These are phyloP conservation scores for Sisyra nigra DNA, from an alignment of 2,888 invertebrate species.

Conservation along the genomic window DNA sequence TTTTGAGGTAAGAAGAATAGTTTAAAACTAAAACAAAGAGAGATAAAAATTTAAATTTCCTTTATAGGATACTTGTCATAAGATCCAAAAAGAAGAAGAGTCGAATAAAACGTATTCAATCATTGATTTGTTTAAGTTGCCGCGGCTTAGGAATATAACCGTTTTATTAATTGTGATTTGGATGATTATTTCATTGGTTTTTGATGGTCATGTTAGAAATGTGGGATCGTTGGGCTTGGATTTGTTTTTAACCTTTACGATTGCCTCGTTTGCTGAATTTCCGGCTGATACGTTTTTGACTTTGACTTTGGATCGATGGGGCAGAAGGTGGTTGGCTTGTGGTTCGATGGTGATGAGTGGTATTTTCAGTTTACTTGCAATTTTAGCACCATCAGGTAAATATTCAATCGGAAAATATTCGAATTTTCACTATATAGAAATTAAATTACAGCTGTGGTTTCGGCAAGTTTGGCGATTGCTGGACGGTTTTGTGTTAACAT, in stretches of 20 bases:
- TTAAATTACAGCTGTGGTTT: constrained; percentile 41
- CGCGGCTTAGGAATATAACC: constrained; percentile 58
- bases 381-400: constrained; percentile 54
- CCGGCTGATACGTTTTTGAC: constrained; percentile 74
- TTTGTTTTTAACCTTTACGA: constrained; percentile 71
- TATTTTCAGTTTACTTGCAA: constrained; percentile 62
- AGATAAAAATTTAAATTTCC: neutral
- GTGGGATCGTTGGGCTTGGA: constrained; percentile 69
- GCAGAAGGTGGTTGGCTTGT: constrained; percentile 70
- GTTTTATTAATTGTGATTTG: constrained; percentile 67
- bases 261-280: constrained; percentile 68
- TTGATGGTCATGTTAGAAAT: constrained; percentile 79
- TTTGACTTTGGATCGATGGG: constrained; percentile 61
- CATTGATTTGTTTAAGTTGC: constrained; percentile 63
- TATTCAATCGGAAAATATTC: constrained; percentile 6
- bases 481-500: constrained; percentile 78
- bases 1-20: constrained; percentile 42
- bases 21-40: constrained; percentile 12
- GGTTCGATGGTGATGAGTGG: constrained; percentile 69
- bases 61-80: constrained; percentile 45
- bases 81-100: constrained; percentile 53
- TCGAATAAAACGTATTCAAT: constrained; percentile 58
- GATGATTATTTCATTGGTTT: constrained; percentile 80
- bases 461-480: constrained; percentile 62
- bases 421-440: neutral